Base-by-base conservation (phyloP, 2,888 invertebrate genomes). In the Thymelicus sylvestris region DNA sequence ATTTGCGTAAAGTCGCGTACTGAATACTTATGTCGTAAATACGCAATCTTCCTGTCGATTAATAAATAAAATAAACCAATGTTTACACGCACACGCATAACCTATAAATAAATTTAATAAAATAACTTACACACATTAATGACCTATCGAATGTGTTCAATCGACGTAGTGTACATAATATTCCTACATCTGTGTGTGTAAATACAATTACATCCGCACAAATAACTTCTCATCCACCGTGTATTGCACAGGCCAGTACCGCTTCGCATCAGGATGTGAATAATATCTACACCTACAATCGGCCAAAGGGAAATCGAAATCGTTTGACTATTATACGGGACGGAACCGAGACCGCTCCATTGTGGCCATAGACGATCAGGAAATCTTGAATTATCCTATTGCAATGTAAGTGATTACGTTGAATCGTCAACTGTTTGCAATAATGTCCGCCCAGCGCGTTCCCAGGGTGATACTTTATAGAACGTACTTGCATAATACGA, bases 321-420 rank as follows among this genome's bases (percentile, higher is more conserved):
- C 71, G 60, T 71, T 71, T 83, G 82, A 84, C 82, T 81, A 81
- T 80, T 79, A 80, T 79, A 80, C 83, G 79, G 80, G 80, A 80
- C 80, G 81, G 81, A 81, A 80, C 80, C 71, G 66, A 78, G 79
- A 76, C 78, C 75, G 79, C 80, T 81, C 78, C 79, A 83, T 86
- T 84, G 82, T 83, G 81, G 81, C 79, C 80, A 75, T 75, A 75
- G 78, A 19, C 74, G 76, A 78, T 74, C 78, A 80, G 81, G 83
- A 84, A 77, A 82, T 83, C 78, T 83, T 80, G 78, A 81, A 82
- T 83, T 82, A 80, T 83, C 82, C 80, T 80, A 83, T 85, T 83
- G 81, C 81, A 80, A 79, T 79, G 73, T 77, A 76, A 78, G 78
- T 76, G 78, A 81, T 80, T 78, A 81, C 77, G 76, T 77, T 77